Conservation (phyloP, 2,113 vertebrate species). For the Brachirus orientalis region DNA sequence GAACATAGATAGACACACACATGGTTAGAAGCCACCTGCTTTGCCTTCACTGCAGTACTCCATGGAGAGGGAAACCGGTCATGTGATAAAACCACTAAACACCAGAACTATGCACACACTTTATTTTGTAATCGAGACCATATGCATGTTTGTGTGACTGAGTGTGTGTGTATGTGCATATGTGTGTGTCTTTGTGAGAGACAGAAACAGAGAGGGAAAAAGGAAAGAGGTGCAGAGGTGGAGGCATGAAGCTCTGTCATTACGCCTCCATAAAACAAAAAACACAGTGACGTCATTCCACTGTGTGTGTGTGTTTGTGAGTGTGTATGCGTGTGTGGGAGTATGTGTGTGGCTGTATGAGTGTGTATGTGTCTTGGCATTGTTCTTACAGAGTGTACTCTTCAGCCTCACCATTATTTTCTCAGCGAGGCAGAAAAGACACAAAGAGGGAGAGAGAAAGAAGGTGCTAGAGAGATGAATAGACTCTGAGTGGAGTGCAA, state of each 20-base stretch:
- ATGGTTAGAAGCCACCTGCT: constrained; percentile 64
- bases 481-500: constrained; percentile 52
- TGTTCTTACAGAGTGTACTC: constrained; percentile 54
- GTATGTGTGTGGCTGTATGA: constrained; percentile 32
- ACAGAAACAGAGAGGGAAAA: constrained; percentile 10
- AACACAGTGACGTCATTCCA: constrained; percentile 75
- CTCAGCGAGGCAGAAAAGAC: constrained; percentile 42
- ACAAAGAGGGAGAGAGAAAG: constrained; percentile 38
- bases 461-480: constrained; percentile 41
- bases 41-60: constrained; percentile 44
- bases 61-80: constrained; percentile 54
- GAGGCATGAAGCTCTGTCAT: constrained; percentile 70
- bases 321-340: constrained; percentile 25
- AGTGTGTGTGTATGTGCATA: constrained; percentile 13
- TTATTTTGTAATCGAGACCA: constrained; percentile 75
- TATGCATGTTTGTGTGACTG: constrained; percentile 48
- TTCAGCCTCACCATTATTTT: constrained; percentile 56
- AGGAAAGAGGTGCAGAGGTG: constrained; percentile 16
- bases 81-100: constrained; percentile 68
- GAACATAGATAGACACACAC: constrained; percentile 21
- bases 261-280: constrained; percentile 77
- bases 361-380: constrained; percentile 61
- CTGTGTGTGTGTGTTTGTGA: constrained; percentile 36
- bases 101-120: constrained; percentile 66
- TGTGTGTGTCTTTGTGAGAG: constrained; percentile 11